These are phyloP conservation scores for Temnothorax longispinosus DNA, from an alignment of 1,140 invertebrate species.

Conservation along the genomic window DNA sequence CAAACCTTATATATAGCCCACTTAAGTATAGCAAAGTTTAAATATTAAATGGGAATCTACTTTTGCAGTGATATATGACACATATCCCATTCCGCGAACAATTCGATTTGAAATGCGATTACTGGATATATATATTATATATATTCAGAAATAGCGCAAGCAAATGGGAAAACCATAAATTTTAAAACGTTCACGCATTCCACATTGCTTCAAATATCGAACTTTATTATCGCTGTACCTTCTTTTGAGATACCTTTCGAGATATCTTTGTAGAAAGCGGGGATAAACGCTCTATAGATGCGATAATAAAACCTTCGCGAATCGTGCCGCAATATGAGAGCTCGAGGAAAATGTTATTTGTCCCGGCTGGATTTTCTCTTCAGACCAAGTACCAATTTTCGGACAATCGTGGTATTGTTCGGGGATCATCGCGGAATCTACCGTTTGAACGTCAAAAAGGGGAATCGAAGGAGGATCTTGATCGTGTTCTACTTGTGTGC, in stretches of 20 bases:
- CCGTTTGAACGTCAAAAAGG: slow-evolving; percentile 35
- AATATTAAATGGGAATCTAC: background rate
- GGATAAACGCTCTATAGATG: background rate
- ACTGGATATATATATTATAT: background rate
- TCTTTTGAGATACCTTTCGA: background rate
- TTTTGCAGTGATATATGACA: background rate
- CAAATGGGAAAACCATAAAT: background rate
- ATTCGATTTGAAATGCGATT: background rate
- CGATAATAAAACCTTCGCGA: slow-evolving; percentile 25
- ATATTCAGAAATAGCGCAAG: background rate
- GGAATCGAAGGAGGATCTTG: background rate
- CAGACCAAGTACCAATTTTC: slow-evolving; percentile 31
- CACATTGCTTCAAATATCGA: slow-evolving; percentile 2
- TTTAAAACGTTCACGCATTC: slow-evolving; percentile 13
- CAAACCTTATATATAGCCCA: too few relatives aligned
- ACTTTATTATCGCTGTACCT: background rate
- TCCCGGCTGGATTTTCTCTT: slow-evolving; percentile 25
- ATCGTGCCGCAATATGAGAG: slow-evolving; percentile 1
- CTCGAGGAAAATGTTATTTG: slow-evolving; percentile 28
- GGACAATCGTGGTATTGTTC: slow-evolving; percentile 15
- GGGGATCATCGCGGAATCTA: background rate
- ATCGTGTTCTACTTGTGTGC: background rate
- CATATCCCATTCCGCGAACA: background rate
- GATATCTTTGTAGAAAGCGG: background rate
- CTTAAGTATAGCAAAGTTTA: background rate